Evolutionary conservation across 1,140 invertebrate species (phyloP).

Genomic region (Geopemphigus sp.): DNA sequence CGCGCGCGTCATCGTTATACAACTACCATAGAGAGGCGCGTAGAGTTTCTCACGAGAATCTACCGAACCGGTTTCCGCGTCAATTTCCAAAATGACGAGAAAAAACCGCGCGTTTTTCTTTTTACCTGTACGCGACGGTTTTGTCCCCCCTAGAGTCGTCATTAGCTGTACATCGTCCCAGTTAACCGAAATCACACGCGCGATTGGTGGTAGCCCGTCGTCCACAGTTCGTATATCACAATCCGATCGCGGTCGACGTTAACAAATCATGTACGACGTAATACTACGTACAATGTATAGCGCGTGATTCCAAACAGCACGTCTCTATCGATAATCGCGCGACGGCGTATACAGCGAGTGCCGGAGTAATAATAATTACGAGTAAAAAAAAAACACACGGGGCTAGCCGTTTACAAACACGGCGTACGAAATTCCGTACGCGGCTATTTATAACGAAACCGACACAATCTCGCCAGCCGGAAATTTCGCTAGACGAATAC

Average conservation of each 20-base stretch:
- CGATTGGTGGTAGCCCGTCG: constrained; percentile 1
- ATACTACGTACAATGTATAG: neutral
- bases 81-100: constrained; percentile 26
- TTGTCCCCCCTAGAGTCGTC: constrained; percentile 17
- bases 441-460: no score
- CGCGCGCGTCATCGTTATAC: neutral
- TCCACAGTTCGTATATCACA: neutral
- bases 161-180: constrained; percentile 40
- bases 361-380: no score
- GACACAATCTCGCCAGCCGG: no score
- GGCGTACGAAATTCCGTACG: no score
- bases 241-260: neutral
- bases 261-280: neutral
- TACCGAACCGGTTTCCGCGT: constrained; percentile 27
- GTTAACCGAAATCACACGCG: constrained; percentile 34
- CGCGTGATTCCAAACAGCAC: neutral
- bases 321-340: neutral
- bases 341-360: no score
- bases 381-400: no score
- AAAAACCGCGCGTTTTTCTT: constrained; percentile 3
- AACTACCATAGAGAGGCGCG: neutral
- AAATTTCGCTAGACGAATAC: no score
- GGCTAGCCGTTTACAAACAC: no score
- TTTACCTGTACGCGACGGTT: neutral
- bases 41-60: constrained; percentile 30